Base-by-base conservation (phyloP, 2,888 invertebrate species). In the Glaucopsyche alexis region DNA sequence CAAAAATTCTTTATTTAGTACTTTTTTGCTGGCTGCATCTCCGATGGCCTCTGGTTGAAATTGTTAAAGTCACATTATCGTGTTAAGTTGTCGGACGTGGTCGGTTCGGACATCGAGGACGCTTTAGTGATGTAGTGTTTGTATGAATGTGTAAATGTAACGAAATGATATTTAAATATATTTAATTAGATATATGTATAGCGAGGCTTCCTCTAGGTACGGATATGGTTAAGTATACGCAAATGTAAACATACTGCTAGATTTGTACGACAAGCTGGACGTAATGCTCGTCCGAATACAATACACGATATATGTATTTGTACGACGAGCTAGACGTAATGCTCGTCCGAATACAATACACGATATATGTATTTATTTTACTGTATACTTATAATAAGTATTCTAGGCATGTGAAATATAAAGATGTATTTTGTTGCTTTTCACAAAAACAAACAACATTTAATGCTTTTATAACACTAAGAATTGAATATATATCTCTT, bases 181-280 rank as follows among this genome's bases (percentile, higher is more conserved):
- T 84, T 84, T 84, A 85, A 84, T 81, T 81, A 79, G 83, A 82
- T 85, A 85, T 88, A 86, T 89, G 87, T 91, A 90, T 90, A 91
- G 91, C 81, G 91, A 92, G 91, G 92, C 91, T 92, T 92, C 92
- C 91, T 90, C 87, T 87, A 89, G 90, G 88, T 90, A 90, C 88
- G 88, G 85, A 88, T 86, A 88, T 88, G 91, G 87, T 88, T 87
- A 86, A n/a, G 67, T 67, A 67, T 67, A 67, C 45, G 67, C 67
- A 86, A 88, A 88, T 84, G 84, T 86, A 85, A 88, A 87, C 90
- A 89, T 91, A 91, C 85, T 90, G 85, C 84, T 80, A 78, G 73
- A 72, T 79, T 85, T 66, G 42, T 67, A 67, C 6, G 19, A 67
- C 6, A 45, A 42, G n/a, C 67, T 67, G 45, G 67, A 29, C 3